Evolutionary conservation across 2,113 vertebrate species (phyloP).

Genomic region (Atherinomorus stipes): DNA sequence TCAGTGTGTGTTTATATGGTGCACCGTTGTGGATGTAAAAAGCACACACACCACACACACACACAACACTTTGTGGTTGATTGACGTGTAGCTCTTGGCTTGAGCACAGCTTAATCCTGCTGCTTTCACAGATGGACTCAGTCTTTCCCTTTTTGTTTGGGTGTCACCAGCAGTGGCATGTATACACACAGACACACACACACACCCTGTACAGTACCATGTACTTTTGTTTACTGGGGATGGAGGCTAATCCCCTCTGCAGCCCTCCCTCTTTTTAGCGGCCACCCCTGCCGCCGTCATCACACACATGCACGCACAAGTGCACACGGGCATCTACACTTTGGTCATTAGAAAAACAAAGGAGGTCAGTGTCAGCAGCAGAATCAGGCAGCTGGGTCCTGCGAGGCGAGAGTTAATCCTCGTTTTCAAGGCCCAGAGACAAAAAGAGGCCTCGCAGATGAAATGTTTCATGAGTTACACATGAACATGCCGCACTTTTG

Average conservation of each 20-base stretch:
- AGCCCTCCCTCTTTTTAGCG: slow-evolving; percentile 51
- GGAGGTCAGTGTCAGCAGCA: slow-evolving; percentile 74
- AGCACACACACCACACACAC: slow-evolving; percentile 28
- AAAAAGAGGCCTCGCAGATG: slow-evolving; percentile 61
- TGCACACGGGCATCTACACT: slow-evolving; percentile 54
- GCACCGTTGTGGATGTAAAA: slow-evolving; percentile 29
- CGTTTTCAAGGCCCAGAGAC: slow-evolving; percentile 65
- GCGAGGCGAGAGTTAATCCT: slow-evolving; percentile 74
- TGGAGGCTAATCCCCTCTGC: slow-evolving; percentile 64
- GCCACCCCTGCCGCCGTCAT: slow-evolving; percentile 44
- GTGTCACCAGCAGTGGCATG: slow-evolving; percentile 60
- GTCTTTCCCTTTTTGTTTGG: slow-evolving; percentile 77
- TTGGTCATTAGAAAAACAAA: slow-evolving; percentile 78
- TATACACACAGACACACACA: slow-evolving; percentile 19
- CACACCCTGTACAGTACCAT: slow-evolving; percentile 32
- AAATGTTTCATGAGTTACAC: slow-evolving; percentile 51
- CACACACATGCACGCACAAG: slow-evolving; percentile 23
- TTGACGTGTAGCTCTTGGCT: slow-evolving; percentile 76
- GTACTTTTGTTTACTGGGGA: slow-evolving; percentile 67
- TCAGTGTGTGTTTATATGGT: slow-evolving; percentile 27
- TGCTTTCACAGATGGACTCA: slow-evolving; percentile 78
- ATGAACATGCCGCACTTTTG: slow-evolving; percentile 21
- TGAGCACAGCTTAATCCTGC: slow-evolving; percentile 74
- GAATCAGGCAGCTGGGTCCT: slow-evolving; percentile 75
- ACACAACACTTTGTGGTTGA: slow-evolving; percentile 65